Evolutionary conservation across 1,140 invertebrate species (phyloP).

Genomic region (Drosophila murphyi): DNA sequence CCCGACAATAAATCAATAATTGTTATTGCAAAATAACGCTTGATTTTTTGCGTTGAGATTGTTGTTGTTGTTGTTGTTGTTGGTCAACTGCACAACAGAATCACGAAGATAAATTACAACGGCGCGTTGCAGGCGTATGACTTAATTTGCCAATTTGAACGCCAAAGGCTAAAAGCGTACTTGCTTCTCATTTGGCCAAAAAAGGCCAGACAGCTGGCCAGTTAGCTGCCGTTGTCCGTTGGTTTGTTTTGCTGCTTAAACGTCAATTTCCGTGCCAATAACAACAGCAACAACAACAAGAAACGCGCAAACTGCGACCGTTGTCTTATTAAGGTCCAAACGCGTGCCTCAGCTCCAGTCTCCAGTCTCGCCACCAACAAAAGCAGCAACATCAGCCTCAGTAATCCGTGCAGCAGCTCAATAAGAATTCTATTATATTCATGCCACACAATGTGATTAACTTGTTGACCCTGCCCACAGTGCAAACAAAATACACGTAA

Average conservation of each 20-base stretch:
- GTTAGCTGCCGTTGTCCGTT: slow-evolving; percentile 20
- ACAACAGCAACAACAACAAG: slow-evolving; percentile 16
- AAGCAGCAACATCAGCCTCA: slow-evolving; percentile 28
- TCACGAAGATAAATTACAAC: slow-evolving; percentile 70
- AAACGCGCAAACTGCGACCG: slow-evolving; percentile 18
- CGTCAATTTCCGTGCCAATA: slow-evolving; percentile 76
- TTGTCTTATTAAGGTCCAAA: slow-evolving; percentile 53
- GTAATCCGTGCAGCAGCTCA: slow-evolving; percentile 35
- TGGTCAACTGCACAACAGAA: slow-evolving; percentile 40
- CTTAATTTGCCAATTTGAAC: slow-evolving; percentile 83
- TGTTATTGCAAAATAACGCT: slow-evolving; percentile 71
- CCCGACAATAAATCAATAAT: slow-evolving; percentile 82
- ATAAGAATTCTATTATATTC: slow-evolving; percentile 79
- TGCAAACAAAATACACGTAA: slow-evolving; percentile 46
- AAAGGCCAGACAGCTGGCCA: slow-evolving; percentile 76
- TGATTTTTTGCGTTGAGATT: neutral
- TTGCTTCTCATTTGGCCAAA: slow-evolving; percentile 60
- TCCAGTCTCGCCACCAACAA: slow-evolving; percentile 12
- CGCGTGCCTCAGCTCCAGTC: slow-evolving; percentile 33
- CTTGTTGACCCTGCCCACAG: slow-evolving; percentile 73
- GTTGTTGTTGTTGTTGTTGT: neutral
- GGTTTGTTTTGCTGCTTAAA: slow-evolving; percentile 52
- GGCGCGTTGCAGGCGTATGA: slow-evolving; percentile 73
- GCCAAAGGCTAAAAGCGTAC: slow-evolving; percentile 71
- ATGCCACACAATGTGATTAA: slow-evolving; percentile 81